Conservation (phyloP, 2,888 invertebrate genomes). For the Cotesia congregata region DNA sequence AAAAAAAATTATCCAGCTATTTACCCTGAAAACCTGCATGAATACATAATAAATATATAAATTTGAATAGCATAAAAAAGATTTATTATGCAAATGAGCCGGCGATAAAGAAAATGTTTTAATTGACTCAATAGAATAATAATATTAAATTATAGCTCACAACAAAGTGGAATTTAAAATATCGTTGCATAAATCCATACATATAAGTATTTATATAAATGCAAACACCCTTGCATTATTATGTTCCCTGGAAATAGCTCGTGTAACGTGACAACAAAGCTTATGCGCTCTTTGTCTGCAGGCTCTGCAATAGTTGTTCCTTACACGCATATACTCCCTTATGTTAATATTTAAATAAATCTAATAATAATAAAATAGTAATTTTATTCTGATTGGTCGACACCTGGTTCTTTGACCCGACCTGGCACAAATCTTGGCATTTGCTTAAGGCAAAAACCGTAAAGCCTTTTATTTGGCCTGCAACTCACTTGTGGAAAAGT, state of each 20-base stretch:
- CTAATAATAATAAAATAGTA: neutral
- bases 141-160: neutral
- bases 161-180: neutral
- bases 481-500: conserved; percentile 20
- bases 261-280: conserved; percentile 18
- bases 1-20: neutral
- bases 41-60: neutral
- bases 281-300: neutral
- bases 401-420: conserved; percentile 30
- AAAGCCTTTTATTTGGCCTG: conserved; percentile 5
- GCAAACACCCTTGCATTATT: conserved; percentile 4
- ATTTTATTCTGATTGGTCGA: conserved; percentile 16
- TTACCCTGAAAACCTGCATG: neutral
- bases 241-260: conserved; percentile 21
- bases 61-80: neutral
- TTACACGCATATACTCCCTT: neutral
- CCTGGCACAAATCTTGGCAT: conserved; percentile 32
- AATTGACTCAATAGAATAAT: conserved; percentile 1
- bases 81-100: neutral
- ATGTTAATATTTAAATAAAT: too few relatives aligned
- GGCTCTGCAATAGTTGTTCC: neutral
- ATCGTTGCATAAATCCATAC: neutral
- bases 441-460: conserved; percentile 26
- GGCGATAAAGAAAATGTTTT: neutral
- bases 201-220: neutral